These are phyloP conservation scores for Poecile montanus DNA, from an alignment of 2,797 vertebrate species.

Conservation along the genomic window DNA sequence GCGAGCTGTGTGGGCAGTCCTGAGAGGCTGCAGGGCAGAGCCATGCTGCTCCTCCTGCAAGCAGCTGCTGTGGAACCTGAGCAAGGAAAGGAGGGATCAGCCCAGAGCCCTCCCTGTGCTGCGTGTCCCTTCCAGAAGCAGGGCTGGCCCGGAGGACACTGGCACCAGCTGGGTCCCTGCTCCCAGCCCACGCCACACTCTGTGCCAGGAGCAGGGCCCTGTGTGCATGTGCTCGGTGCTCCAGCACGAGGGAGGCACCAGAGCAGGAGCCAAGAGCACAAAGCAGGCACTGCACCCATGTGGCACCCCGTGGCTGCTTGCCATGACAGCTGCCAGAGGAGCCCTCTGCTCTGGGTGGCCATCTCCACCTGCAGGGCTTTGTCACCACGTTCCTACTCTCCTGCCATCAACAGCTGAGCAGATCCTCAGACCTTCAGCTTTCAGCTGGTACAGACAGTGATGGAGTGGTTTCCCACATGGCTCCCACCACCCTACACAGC, in stretches of 20 bases:
- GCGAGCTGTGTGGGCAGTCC: accelerated
- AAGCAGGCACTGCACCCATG: background rate
- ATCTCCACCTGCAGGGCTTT: background rate
- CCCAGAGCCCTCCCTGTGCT: background rate
- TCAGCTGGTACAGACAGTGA: background rate
- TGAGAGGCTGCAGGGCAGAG: background rate
- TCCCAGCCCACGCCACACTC: accelerated
- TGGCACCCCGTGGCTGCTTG: background rate
- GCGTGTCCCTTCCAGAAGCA: background rate
- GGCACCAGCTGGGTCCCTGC: background rate
- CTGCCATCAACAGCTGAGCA: background rate
- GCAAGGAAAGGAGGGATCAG: background rate
- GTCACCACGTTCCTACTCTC: background rate
- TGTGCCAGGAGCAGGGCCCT: background rate
- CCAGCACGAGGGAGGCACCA: background rate
- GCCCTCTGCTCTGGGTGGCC: background rate
- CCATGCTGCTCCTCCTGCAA: background rate
- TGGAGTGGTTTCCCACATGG: background rate
- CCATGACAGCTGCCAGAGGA: background rate
- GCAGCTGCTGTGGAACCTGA: background rate
- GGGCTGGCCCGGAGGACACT: background rate
- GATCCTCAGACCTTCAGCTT: background rate
- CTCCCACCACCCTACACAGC: background rate
- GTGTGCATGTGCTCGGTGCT: accelerated
- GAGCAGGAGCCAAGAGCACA: background rate